A percentile compares a stretch with the other conserved stretches of the same genome.
Conservation (phyloP, 2,888 invertebrate genomes). For the Alviniconcha strummeri region DNA sequence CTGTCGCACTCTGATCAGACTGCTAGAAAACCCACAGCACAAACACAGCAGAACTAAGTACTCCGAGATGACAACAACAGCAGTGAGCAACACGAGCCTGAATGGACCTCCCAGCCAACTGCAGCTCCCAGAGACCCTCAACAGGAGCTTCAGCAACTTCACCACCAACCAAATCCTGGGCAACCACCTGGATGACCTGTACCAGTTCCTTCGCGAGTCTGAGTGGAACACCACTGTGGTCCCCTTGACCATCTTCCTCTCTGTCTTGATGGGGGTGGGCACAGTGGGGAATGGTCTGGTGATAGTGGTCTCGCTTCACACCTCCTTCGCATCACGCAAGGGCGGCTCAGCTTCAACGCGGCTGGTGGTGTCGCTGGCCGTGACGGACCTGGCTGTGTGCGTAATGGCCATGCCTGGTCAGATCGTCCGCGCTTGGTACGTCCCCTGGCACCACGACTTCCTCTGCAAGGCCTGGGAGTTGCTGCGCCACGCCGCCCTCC, state of each 20-base stretch:
- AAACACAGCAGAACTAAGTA: no score
- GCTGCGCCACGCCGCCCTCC: constrained; percentile 49
- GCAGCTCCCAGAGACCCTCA: no score
- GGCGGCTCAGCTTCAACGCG: constrained; percentile 43
- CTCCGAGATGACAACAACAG: no score
- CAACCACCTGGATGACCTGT: not conserved
- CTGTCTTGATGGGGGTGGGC: not conserved
- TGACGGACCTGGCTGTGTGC: constrained; percentile 58
- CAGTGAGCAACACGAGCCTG: no score
- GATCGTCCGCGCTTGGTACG: constrained; percentile 51
- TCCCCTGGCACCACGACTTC: constrained; percentile 45
- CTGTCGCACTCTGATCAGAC: no score
- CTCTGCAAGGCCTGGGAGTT: constrained; percentile 56
- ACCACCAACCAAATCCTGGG: no score
- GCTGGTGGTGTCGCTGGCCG: constrained; percentile 54
- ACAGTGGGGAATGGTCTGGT: not conserved
- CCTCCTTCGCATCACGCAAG: not conserved
- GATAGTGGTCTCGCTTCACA: not conserved
- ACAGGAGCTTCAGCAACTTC: no score
- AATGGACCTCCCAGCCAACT: no score
- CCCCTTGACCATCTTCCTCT: not conserved
- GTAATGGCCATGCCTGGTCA: constrained; percentile 56
- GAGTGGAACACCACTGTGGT: not conserved
- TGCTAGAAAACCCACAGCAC: no score
- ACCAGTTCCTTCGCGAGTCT: not conserved